Base-by-base conservation (phyloP, 2,113 vertebrate species). In the Chloroceryle aenea region DNA sequence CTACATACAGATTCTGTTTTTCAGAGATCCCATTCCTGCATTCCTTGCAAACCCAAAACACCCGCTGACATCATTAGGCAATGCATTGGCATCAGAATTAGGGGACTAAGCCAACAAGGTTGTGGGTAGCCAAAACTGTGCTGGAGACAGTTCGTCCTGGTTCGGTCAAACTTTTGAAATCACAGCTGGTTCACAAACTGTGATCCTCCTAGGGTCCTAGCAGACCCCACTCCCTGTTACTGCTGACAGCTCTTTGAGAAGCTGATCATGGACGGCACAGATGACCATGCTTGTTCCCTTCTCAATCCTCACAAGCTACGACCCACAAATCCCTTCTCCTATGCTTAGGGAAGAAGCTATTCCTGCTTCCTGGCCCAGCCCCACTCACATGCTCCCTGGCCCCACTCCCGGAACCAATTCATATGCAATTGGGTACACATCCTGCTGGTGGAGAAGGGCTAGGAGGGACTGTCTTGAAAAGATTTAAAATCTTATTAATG, bases 1-100 rank as follows among this genome's bases (percentile, higher is more conserved):
- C 88, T 94, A 84, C 73, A 81, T 95, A 75, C 64, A 96, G 67
- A 96, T 92, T 92, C 85, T 95, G 75, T 95, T 97, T 95, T 91
- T 92, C 79, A 92, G 91, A 88, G 63, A 88, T 88, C 92, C 87
- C 76, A 78, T 88, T 92, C 72, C 95, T 93, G 53, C 85, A 97
- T 96, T 96, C 95, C 56, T 92, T 89, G 76, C 83, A 97, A 95
- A 96, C 93, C 92, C 88, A 89, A 96, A 96, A 95, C 93, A 96
- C 96, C 92, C 88, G 14, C 90, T 96, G 96, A 95, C 92, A 95
- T 96, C 95, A 94, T 93, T 96, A 96, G 90, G 96, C 92, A 96
- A 97, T 93, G 86, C 84, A 76, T 0, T 96, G 95, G 95, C 96
- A 96, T 78, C 67, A 89, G 73, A 91, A 95, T 56, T 4, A 81